phyloP scores from a whole-genome alignment of 2,888 invertebrate species.

The Anthrax anthrax region DNA sequence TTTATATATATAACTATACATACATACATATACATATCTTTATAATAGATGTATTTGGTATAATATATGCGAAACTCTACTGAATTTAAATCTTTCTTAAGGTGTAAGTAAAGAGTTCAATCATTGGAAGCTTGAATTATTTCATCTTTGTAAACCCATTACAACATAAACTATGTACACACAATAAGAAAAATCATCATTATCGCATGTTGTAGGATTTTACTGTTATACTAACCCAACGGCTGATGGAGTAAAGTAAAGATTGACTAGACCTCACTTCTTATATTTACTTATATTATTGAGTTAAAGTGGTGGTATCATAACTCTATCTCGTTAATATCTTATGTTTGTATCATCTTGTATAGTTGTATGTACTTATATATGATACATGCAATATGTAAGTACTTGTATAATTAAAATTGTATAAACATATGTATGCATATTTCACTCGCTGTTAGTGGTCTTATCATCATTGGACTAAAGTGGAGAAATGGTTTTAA shows the following conservation, averaged over 20 bases:
- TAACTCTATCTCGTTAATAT: too few relatives aligned
- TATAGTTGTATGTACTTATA: too few relatives aligned
- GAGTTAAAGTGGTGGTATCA: neutral
- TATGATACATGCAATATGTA: too few relatives aligned
- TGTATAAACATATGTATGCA: too few relatives aligned
- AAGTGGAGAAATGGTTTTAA: neutral
- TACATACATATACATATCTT: too few relatives aligned
- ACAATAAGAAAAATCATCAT: neutral
- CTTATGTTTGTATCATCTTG: too few relatives aligned
- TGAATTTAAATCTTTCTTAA: neutral
- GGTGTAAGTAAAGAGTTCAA: neutral
- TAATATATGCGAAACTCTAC: neutral
- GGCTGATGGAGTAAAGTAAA: constrained; percentile 1
- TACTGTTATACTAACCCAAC: constrained; percentile 5
- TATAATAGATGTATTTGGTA: too few relatives aligned
- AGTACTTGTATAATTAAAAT: too few relatives aligned
- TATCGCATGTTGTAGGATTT: constrained; percentile 4
- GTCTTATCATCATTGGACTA: neutral
- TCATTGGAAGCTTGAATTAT: neutral
- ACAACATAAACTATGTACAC: neutral
- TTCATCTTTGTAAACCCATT: neutral
- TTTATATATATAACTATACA: too few relatives aligned
- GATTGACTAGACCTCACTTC: neutral
- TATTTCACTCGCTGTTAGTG: neutral
- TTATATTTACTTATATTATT: too few relatives aligned